A percentile compares a stretch with the other conserved stretches of the same genome.
phyloP scores from a whole-genome alignment of 1,140 invertebrate species.

The Pogonus chalceus region DNA sequence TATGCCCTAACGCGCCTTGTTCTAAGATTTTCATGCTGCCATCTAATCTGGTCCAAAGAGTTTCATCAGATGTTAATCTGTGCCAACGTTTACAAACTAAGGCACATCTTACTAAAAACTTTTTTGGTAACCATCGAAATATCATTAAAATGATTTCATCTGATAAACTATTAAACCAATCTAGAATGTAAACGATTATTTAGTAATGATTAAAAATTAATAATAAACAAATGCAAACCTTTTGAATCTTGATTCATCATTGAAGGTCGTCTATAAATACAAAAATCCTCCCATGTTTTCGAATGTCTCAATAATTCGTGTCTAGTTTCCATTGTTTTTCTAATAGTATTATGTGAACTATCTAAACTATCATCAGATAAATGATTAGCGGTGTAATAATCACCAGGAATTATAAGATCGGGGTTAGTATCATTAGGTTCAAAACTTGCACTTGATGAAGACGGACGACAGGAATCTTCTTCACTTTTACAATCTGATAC shows the following conservation, averaged over 20 bases:
- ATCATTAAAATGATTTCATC: constrained; percentile 80
- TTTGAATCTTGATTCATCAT: constrained; percentile 24
- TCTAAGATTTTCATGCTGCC: constrained; percentile 56
- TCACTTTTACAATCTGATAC: background rate
- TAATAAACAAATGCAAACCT: constrained; percentile 19
- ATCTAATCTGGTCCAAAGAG: constrained; percentile 74
- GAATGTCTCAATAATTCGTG: constrained; percentile 10
- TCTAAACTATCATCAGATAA: background rate
- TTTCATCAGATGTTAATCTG: constrained; percentile 67
- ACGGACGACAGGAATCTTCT: constrained; percentile 16
- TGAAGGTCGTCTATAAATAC: constrained; percentile 24
- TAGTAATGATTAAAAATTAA: background rate
- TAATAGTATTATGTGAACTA: constrained; percentile 28
- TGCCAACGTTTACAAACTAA: constrained; percentile 58
- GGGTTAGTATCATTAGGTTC: background rate
- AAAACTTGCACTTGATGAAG: constrained; percentile 23
- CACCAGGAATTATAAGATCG: background rate
- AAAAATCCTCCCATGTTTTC: constrained; percentile 12
- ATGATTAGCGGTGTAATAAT: constrained; percentile 11
- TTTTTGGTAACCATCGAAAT: constrained; percentile 71
- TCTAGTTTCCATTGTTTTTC: constrained; percentile 19
- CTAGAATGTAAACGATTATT: constrained; percentile 19
- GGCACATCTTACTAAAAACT: constrained; percentile 56
- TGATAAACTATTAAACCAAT: constrained; percentile 54
- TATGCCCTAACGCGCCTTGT: constrained; percentile 53